These are phyloP conservation scores for Ornithoptera alexandrae DNA, from an alignment of 2,888 invertebrate genomes.

Conservation along the genomic window DNA sequence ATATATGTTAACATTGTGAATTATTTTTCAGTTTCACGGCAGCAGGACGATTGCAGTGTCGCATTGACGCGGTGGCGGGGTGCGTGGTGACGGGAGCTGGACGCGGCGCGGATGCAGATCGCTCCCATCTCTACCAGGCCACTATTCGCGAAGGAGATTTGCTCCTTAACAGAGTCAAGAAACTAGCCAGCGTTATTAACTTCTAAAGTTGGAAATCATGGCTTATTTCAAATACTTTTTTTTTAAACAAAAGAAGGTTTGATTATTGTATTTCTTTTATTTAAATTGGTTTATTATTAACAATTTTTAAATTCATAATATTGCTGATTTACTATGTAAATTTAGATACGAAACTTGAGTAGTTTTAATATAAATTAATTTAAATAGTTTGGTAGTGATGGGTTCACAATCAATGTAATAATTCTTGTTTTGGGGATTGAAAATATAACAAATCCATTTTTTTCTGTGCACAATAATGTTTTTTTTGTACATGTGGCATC, in stretches of 20 bases:
- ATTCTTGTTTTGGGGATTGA: not conserved
- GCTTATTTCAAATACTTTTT: too few species aligned
- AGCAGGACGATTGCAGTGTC: conserved; percentile 97
- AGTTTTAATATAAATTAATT: too few species aligned
- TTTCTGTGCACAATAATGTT: too few species aligned
- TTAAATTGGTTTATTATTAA: too few species aligned
- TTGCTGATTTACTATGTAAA: too few species aligned
- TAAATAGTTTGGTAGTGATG: not conserved
- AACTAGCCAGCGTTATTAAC: conserved; percentile 99
- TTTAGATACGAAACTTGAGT: too few species aligned
- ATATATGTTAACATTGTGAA: not conserved
- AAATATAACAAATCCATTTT: not conserved
- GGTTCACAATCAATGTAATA: not conserved
- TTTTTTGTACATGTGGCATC: too few species aligned
- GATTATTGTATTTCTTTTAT: too few species aligned
- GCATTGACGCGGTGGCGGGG: conserved; percentile 97
- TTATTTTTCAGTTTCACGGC: conserved; percentile 91
- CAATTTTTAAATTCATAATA: too few species aligned
- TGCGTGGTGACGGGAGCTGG: conserved; percentile 93
- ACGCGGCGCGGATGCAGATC: conserved; percentile 75
- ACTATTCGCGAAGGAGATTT: conserved; percentile 99
- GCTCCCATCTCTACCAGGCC: conserved; percentile 91
- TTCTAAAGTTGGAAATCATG: conserved; percentile 81
- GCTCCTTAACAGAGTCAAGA: conserved; percentile 97
- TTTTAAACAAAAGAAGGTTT: too few species aligned